Percentiles rank a stretch among this genome's conserved stretches.
Evolutionary conservation across 2,888 invertebrate species (phyloP).

Genomic region (Macroteleia sp.): DNA sequence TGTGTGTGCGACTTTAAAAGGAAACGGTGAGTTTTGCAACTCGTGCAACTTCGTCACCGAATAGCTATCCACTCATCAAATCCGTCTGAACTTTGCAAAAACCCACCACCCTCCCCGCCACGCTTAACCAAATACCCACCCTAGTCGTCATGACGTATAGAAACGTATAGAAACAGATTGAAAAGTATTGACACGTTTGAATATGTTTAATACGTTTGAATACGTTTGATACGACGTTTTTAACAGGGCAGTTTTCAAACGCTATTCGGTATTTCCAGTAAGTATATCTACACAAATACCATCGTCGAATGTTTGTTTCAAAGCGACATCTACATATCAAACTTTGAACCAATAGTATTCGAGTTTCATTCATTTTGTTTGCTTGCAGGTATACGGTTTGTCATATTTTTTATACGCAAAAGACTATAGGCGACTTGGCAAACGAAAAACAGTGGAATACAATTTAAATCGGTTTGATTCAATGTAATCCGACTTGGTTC

Average conservation of each 20-base stretch:
- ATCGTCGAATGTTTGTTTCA: slow-evolving; percentile 36
- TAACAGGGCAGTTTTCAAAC: no score
- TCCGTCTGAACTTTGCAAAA: slow-evolving; percentile 32
- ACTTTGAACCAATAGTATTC: slow-evolving; percentile 23
- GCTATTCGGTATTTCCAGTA: slow-evolving; percentile 29
- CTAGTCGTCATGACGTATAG: no score
- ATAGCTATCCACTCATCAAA: slow-evolving; percentile 36
- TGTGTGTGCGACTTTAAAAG: slow-evolving; percentile 67
- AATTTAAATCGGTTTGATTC: no score
- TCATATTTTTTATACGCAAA: background rate
- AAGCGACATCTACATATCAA: slow-evolving; percentile 48
- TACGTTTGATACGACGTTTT: no score
- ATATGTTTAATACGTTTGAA: no score
- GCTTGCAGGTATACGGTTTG: background rate
- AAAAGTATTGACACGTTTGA: no score
- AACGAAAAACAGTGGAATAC: no score
- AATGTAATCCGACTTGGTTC: no score
- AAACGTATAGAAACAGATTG: no score
- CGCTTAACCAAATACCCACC: background rate
- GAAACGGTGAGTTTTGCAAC: slow-evolving; percentile 12
- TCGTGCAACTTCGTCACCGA: slow-evolving; percentile 28
- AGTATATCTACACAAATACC: slow-evolving; percentile 2
- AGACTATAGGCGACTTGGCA: no score
- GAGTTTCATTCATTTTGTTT: slow-evolving; percentile 9
- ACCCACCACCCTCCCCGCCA: slow-evolving; percentile 4